phyloP scores from a whole-genome alignment of 2,113 vertebrate genomes.

The Apteryx mantelli region DNA sequence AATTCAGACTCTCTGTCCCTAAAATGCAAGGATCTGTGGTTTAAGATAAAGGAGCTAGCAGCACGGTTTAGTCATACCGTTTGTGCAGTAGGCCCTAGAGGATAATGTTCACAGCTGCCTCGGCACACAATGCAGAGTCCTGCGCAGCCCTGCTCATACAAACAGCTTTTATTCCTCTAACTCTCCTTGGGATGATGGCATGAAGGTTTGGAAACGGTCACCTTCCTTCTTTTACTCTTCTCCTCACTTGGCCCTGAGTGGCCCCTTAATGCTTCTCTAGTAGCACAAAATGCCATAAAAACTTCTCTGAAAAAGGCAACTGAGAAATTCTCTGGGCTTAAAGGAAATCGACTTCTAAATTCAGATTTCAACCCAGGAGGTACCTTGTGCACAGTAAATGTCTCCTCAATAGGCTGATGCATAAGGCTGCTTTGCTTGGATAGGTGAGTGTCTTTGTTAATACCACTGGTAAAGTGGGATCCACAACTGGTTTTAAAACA shows the following conservation, averaged over 20 bases:
- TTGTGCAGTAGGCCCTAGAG: rapidly evolving
- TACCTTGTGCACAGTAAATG: background rate
- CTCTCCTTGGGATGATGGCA: background rate
- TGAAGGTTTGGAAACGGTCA: background rate
- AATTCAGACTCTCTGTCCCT: background rate
- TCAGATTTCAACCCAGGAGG: conserved; percentile 27
- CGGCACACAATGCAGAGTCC: background rate
- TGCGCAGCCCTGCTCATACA: background rate
- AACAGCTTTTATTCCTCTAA: background rate
- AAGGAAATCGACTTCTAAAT: background rate
- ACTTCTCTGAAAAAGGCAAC: background rate
- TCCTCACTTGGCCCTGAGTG: background rate
- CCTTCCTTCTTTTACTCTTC: background rate
- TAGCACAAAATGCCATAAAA: background rate
- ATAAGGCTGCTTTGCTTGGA: conserved; percentile 40
- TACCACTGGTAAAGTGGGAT: conserved; percentile 2
- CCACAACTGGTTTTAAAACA: background rate
- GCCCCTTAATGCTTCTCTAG: background rate
- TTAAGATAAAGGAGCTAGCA: background rate
- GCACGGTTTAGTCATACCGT: background rate
- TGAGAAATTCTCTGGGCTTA: background rate
- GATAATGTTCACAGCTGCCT: background rate
- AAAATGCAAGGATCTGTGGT: background rate
- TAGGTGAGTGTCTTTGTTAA: background rate
- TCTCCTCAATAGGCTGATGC: background rate